phyloP scores from a whole-genome alignment of 1,140 invertebrate genomes.

The Choristoneura fumiferana region DNA sequence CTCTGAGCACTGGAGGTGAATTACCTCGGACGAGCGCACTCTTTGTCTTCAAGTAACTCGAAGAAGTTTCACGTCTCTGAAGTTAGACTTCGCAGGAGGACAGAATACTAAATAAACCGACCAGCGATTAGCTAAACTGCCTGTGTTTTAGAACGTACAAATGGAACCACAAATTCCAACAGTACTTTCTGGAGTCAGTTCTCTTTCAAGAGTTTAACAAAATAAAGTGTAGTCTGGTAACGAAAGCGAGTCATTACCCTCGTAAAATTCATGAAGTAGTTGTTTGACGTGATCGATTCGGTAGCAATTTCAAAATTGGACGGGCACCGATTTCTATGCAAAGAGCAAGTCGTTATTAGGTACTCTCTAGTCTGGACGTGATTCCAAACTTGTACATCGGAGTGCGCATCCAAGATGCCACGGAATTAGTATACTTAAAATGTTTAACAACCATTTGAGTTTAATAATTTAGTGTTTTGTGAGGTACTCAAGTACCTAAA shows the following conservation, averaged over 20 bases:
- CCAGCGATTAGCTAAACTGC: conserved; percentile 10
- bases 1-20: conserved; percentile 27
- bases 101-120: conserved; percentile 16
- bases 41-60: conserved; percentile 21
- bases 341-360: neutral
- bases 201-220: no score
- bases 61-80: conserved; percentile 6
- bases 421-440: no score
- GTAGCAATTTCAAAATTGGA: neutral
- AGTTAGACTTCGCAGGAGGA: conserved; percentile 1
- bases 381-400: neutral
- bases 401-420: neutral
- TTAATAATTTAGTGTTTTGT: no score
- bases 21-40: conserved; percentile 21
- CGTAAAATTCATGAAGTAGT: neutral
- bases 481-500: no score
- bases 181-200: no score
- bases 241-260: neutral
- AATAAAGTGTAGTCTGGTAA: no score
- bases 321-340: neutral
- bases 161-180: neutral
- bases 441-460: no score
- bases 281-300: neutral
- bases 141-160: neutral
- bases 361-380: neutral